phyloP scores from a whole-genome alignment of 2,113 vertebrate genomes.

The Psettodes erumei region DNA sequence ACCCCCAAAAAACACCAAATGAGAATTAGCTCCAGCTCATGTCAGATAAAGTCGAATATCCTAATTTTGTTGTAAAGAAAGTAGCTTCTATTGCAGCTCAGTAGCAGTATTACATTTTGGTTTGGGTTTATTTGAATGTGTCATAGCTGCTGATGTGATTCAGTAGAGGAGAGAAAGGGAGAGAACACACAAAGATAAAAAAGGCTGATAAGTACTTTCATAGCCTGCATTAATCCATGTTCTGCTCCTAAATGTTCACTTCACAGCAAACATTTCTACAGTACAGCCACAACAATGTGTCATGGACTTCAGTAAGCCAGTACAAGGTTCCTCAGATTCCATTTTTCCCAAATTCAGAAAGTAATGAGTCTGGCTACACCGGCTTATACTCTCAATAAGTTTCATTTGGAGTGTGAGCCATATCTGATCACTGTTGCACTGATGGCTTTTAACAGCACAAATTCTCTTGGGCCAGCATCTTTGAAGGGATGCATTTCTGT shows the following conservation, averaged over 20 bases:
- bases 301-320: constrained; percentile 8
- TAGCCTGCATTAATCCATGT: constrained; percentile 19
- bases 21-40: constrained; percentile 79
- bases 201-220: constrained; percentile 17
- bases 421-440: constrained; percentile 37
- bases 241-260: background rate
- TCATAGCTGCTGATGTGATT: constrained; percentile 13
- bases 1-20: constrained; percentile 80
- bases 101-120: constrained; percentile 6
- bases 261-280: constrained; percentile 14
- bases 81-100: constrained; percentile 51
- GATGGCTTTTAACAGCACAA: constrained; percentile 41
- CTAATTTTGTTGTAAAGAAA: constrained; percentile 66
- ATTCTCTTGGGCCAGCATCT: constrained; percentile 47
- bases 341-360: constrained; percentile 23
- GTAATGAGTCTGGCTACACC: constrained; percentile 38
- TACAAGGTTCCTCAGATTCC: constrained; percentile 16
- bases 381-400: constrained; percentile 35
- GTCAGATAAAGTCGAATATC: constrained; percentile 84
- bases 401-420: constrained; percentile 31
- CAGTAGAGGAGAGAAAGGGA: background rate
- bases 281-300: constrained; percentile 9
- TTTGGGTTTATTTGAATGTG: constrained; percentile 18
- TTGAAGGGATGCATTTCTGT: constrained; percentile 43
- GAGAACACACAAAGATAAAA: background rate